A percentile compares a stretch with the other conserved stretches of the same genome.
Conservation (phyloP, 2,797 vertebrate species). For the Lacerta agilis region DNA sequence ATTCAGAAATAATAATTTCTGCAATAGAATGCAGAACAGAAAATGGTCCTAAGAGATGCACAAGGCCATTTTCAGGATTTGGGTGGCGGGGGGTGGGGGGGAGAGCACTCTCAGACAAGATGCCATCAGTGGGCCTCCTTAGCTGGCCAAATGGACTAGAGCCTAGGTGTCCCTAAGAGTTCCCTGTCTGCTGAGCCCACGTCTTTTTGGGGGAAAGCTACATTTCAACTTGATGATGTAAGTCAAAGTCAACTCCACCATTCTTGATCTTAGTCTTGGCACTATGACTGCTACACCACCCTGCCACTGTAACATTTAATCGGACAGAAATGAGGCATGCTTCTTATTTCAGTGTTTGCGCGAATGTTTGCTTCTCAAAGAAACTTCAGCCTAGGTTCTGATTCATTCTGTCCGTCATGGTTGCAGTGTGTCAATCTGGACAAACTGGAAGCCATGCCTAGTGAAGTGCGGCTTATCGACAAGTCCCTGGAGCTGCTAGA, state of each 20-base stretch:
- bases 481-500: slow-evolving; percentile 92
- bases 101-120: not conserved
- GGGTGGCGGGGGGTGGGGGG: too few relatives aligned
- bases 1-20: not conserved
- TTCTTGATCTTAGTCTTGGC: not conserved
- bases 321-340: too few relatives aligned
- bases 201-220: not conserved
- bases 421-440: slow-evolving; percentile 94
- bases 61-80: not conserved
- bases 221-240: not conserved
- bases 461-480: slow-evolving; percentile 90
- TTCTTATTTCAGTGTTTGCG: not conserved
- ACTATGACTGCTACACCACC: too few relatives aligned
- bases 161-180: not conserved
- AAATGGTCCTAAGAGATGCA: not conserved
- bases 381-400: not conserved
- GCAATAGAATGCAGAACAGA: not conserved
- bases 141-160: not conserved
- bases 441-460: slow-evolving; percentile 92
- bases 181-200: not conserved
- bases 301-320: too few relatives aligned
- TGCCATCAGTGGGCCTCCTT: not conserved
- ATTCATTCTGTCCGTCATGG: not conserved
- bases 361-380: not conserved
- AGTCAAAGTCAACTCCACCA: not conserved